Percentiles rank a stretch among this genome's conserved stretches.
Evolutionary conservation across 2,888 invertebrate species (phyloP).

Genomic region (Drosophila pseudotalamancana): DNA sequence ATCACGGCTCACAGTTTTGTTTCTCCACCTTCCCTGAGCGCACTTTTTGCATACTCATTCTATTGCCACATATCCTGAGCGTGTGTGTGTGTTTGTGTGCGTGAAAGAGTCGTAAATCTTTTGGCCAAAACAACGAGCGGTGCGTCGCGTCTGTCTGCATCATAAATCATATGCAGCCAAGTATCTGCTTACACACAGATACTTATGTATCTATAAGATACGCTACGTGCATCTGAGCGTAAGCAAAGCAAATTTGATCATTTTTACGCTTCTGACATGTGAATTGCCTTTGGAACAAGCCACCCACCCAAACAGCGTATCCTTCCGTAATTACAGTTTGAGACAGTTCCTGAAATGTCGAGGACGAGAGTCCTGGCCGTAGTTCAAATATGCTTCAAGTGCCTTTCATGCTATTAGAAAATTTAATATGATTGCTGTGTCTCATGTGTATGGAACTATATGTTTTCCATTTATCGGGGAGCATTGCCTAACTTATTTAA

Average conservation of each 20-base stretch:
- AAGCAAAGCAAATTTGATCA: slow-evolving; percentile 47
- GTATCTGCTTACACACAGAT: slow-evolving; percentile 38
- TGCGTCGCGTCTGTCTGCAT: slow-evolving; percentile 57
- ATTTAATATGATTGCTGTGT: no score
- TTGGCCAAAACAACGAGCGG: slow-evolving; percentile 40
- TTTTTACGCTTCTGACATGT: slow-evolving; percentile 57
- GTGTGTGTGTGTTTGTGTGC: slow-evolving; percentile 9
- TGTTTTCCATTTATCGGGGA: no score
- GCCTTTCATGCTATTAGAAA: no score
- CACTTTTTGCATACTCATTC: slow-evolving; percentile 62
- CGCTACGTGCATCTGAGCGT: slow-evolving; percentile 17
- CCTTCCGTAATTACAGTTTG: slow-evolving; percentile 30
- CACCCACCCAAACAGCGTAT: slow-evolving; percentile 18
- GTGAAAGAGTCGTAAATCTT: slow-evolving; percentile 71
- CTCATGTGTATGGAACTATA: no score
- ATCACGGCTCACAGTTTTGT: slow-evolving; percentile 44
- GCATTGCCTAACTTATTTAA: background rate
- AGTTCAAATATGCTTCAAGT: background rate
- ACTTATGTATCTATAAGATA: slow-evolving; percentile 36
- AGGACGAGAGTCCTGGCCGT: no score
- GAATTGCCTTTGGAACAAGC: slow-evolving; percentile 24
- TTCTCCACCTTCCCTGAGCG: slow-evolving; percentile 18
- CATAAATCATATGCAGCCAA: slow-evolving; percentile 76
- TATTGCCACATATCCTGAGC: slow-evolving; percentile 18
- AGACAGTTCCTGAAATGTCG: background rate